Evolutionary conservation across 2,888 invertebrate genomes (phyloP).

Genomic region (Tiphia femorata): DNA sequence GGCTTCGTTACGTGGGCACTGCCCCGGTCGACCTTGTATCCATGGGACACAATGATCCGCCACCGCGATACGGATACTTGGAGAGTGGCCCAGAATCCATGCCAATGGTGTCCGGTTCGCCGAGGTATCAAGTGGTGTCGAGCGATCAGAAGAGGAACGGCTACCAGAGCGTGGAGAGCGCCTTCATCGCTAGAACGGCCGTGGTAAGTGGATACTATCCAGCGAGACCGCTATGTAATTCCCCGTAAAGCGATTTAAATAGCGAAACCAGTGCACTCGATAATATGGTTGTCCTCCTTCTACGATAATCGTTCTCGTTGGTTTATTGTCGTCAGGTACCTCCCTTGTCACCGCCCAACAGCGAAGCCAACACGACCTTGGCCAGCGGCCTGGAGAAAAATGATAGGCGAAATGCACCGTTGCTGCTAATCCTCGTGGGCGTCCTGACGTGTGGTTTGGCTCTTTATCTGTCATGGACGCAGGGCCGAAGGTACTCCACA

Average conservation of each 20-base stretch:
- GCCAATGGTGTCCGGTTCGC: conserved; percentile 59
- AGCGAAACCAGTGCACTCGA: neutral
- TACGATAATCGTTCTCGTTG: neutral
- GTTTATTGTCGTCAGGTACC: conserved; percentile 55
- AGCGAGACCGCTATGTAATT: no score
- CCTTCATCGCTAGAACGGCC: conserved; percentile 66
- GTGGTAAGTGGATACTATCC: conserved; percentile 55
- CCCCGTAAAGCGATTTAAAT: no score
- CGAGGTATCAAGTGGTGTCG: conserved; percentile 59
- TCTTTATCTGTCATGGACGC: conserved; percentile 63
- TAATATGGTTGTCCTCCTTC: neutral
- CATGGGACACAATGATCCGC: conserved; percentile 47
- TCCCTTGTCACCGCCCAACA: conserved; percentile 64
- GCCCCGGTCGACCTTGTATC: conserved; percentile 49
- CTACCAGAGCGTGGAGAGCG: conserved; percentile 63
- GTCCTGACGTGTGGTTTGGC: conserved; percentile 65
- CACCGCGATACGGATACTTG: conserved; percentile 56
- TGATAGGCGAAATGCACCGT: conserved; percentile 62
- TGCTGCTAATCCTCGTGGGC: conserved; percentile 61
- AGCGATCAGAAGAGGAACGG: conserved; percentile 46
- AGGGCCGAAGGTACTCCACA: conserved; percentile 64
- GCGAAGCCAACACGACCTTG: conserved; percentile 64
- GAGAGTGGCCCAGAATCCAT: conserved; percentile 57
- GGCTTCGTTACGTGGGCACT: conserved; percentile 57
- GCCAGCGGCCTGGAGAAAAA: conserved; percentile 62